A percentile compares a stretch with the other conserved stretches of the same genome.
Evolutionary conservation across 2,113 vertebrate genomes (phyloP).

Genomic region (Donacobius atricapilla): DNA sequence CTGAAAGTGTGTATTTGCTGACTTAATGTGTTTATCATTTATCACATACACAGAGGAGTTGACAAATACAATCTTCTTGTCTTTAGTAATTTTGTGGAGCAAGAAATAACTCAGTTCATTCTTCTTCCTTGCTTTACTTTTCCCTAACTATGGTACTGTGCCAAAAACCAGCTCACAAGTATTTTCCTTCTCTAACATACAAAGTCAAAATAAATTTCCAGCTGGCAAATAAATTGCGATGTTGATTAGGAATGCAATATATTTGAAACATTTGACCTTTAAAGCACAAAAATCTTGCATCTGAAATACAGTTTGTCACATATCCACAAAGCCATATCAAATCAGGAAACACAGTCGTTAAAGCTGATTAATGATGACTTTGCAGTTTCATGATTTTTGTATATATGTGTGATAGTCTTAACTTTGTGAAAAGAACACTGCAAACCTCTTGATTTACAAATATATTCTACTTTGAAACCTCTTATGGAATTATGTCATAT

Average conservation of each 20-base stretch:
- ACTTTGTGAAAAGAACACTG: background rate
- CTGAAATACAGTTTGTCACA: background rate
- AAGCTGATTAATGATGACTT: slow-evolving; percentile 14
- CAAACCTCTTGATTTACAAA: background rate
- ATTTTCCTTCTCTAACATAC: background rate
- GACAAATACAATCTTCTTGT: slow-evolving; percentile 20
- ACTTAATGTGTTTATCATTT: background rate
- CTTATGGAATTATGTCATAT: background rate
- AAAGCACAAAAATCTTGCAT: background rate
- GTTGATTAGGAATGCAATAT: slow-evolving; percentile 31
- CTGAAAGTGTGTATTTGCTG: background rate
- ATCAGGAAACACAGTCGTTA: background rate
- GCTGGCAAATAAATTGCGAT: background rate
- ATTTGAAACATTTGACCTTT: slow-evolving; percentile 23
- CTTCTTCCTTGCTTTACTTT: background rate
- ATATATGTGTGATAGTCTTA: background rate
- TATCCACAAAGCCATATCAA: background rate
- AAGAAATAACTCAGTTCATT: background rate
- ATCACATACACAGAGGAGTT: background rate
- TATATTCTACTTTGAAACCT: background rate
- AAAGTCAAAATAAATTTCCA: slow-evolving; percentile 45
- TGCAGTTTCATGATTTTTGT: background rate
- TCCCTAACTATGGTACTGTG: background rate
- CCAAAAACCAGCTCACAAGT: slow-evolving; percentile 30
- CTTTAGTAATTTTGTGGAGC: background rate